A percentile compares a stretch with the other conserved stretches of the same genome.
phyloP scores from a whole-genome alignment of 2,888 invertebrate genomes.

The Xylota segnis region DNA sequence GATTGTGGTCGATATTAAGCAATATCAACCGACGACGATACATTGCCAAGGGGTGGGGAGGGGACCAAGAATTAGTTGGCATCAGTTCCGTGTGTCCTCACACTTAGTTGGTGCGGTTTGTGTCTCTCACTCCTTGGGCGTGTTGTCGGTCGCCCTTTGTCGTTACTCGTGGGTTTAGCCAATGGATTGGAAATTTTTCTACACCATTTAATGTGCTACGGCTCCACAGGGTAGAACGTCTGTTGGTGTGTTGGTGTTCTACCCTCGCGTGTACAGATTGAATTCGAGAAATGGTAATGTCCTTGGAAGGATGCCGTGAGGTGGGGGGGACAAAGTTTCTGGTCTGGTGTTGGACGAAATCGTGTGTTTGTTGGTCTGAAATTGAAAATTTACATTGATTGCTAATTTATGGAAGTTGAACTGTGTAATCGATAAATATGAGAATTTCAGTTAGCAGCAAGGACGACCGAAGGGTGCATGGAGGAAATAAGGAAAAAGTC shows the following conservation, averaged over 20 bases:
- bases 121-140: background rate
- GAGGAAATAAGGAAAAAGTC: background rate
- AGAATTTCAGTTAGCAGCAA: conserved; percentile 51
- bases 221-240: conserved; percentile 47
- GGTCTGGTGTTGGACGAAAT: conserved; percentile 34
- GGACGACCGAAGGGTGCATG: background rate
- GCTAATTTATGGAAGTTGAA: conserved; percentile 75
- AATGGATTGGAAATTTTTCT: conserved; percentile 77
- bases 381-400: conserved; percentile 77
- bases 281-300: conserved; percentile 70
- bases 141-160: conserved; percentile 35
- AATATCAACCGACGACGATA: conserved; percentile 61
- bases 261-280: conserved; percentile 54
- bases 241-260: conserved; percentile 36
- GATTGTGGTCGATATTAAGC: conserved; percentile 72
- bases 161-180: conserved; percentile 67
- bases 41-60: too few relatives aligned
- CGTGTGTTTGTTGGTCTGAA: conserved; percentile 69
- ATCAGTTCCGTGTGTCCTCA: conserved; percentile 40
- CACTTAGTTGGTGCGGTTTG: background rate
- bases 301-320: conserved; percentile 44
- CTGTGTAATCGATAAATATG: conserved; percentile 76
- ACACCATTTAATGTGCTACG: conserved; percentile 73
- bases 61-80: conserved; percentile 62
- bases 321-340: conserved; percentile 38